Evolutionary conservation across 1,140 invertebrate species (phyloP).

Genomic region (Nebria ingens): DNA sequence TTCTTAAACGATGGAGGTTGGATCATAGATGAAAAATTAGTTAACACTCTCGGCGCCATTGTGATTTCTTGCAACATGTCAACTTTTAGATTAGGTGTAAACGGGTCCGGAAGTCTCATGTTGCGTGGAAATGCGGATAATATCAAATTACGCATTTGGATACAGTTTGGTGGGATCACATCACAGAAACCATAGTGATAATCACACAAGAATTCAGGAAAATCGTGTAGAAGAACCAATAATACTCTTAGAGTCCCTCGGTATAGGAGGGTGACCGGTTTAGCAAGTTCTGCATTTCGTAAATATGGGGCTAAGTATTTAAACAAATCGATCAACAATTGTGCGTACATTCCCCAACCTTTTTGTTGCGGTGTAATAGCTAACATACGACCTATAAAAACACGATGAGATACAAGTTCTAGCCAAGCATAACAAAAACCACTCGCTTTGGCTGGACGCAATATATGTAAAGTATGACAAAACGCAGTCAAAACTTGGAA

Average conservation of each 20-base stretch:
- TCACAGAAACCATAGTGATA: constrained; percentile 99
- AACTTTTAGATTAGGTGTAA: constrained; percentile 94
- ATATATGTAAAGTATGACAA: constrained; percentile 84
- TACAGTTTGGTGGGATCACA: constrained; percentile 97
- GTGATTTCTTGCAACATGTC: constrained; percentile 84
- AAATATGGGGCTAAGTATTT: constrained; percentile 95
- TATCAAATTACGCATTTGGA: constrained; percentile 97
- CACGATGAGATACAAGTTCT: constrained; percentile 90
- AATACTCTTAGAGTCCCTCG: constrained; percentile 93
- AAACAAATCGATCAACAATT: constrained; percentile 90
- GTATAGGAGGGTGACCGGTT: constrained; percentile 87
- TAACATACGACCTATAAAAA: constrained; percentile 90
- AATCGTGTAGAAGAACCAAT: constrained; percentile 94
- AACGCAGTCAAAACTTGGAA: constrained; percentile 82
- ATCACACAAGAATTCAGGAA: constrained; percentile 97
- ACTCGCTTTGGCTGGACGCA: constrained; percentile 88
- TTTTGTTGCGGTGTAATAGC: constrained; percentile 77
- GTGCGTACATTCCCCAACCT: constrained; percentile 81
- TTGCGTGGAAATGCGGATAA: constrained; percentile 95
- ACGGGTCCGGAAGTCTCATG: constrained; percentile 96
- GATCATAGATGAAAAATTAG: constrained; percentile 81
- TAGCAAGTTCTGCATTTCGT: constrained; percentile 89
- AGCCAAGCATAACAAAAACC: constrained; percentile 98
- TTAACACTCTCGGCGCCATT: constrained; percentile 75
- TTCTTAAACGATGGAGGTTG: constrained; percentile 84